These are phyloP conservation scores for Petrosia ficiformis DNA, from an alignment of 37 sponge, comb jelly and placozoan genomes.

Conservation along the genomic window DNA sequence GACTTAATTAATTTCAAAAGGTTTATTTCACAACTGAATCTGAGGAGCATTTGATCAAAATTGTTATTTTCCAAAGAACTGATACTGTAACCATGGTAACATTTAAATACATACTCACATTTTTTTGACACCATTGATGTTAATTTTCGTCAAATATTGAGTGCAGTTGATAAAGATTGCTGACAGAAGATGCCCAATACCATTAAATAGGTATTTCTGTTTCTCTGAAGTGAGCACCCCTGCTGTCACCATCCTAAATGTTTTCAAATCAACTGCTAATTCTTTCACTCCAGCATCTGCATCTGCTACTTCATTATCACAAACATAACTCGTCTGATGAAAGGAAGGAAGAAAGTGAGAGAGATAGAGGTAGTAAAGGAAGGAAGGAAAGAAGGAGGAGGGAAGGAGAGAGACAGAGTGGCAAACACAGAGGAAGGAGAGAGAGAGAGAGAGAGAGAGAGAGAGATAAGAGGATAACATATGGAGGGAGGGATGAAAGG, in stretches of 20 bases:
- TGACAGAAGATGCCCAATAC: slow-evolving; percentile 85
- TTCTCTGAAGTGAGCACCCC: slow-evolving; percentile 51
- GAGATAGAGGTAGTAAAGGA: neutral
- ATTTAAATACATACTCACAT: slow-evolving; percentile 63
- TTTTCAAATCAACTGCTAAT: slow-evolving; percentile 62
- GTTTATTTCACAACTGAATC: too few species aligned
- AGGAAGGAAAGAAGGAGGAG: neutral
- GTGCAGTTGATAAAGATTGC: slow-evolving; percentile 77
- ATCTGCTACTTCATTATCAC: slow-evolving; percentile 23
- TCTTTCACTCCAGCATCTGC: slow-evolving; percentile 43
- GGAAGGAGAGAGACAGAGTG: neutral
- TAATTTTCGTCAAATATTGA: slow-evolving; percentile 46
- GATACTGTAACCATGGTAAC: neutral
- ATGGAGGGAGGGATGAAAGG: neutral
- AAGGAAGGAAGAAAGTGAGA: neutral
- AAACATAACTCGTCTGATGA: slow-evolving; percentile 47
- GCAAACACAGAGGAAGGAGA: too few species aligned
- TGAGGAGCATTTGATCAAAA: too few species aligned
- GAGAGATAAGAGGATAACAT: too few species aligned
- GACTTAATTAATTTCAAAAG: too few species aligned
- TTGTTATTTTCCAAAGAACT: too few species aligned
- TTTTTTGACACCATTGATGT: slow-evolving; percentile 82
- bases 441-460: too few species aligned
- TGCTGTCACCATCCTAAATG: slow-evolving; percentile 47
- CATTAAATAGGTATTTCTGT: slow-evolving; percentile 91